Evolutionary conservation across 2,888 invertebrate species (phyloP).

Genomic region (Criorhina ranunculi): DNA sequence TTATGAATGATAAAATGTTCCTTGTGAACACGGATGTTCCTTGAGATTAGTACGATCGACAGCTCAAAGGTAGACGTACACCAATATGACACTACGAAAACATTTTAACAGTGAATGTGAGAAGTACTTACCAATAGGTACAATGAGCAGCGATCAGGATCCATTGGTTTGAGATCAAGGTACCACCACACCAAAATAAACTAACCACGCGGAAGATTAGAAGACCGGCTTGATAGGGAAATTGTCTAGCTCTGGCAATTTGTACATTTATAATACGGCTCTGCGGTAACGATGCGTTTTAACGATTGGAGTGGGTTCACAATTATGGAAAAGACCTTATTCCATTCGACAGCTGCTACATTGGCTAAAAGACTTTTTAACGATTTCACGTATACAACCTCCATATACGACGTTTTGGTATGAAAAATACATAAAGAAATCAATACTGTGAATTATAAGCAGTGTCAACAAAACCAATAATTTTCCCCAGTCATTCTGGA

Average conservation of each 20-base stretch:
- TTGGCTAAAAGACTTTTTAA: no score
- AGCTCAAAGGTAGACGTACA: conserved; percentile 81
- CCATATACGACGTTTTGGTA: no score
- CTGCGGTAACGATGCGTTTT: no score
- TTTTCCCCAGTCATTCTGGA: no score
- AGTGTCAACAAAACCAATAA: no score
- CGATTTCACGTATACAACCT: no score
- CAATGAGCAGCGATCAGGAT: conserved; percentile 83
- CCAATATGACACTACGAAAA: conserved; percentile 78
- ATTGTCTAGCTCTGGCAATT: conserved; percentile 80
- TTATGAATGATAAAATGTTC: conserved; percentile 82
- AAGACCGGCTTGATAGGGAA: conserved; percentile 83
- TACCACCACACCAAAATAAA: conserved; percentile 83
- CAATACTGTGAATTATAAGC: no score
- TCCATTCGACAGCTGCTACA: conserved; percentile 81
- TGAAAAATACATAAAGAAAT: no score
- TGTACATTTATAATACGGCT: conserved; percentile 78
- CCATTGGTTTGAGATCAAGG: conserved; percentile 82
- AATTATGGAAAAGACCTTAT: conserved; percentile 82
- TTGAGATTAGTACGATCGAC: conserved; percentile 78
- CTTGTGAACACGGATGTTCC: conserved; percentile 78
- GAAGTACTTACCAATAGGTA: conserved; percentile 53
- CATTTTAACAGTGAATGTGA: no score
- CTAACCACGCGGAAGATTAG: conserved; percentile 78
- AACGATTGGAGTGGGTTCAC: conserved; percentile 69